These are phyloP conservation scores for Anadara kagoshimensis DNA, from an alignment of 1,140 invertebrate species.

Conservation along the genomic window DNA sequence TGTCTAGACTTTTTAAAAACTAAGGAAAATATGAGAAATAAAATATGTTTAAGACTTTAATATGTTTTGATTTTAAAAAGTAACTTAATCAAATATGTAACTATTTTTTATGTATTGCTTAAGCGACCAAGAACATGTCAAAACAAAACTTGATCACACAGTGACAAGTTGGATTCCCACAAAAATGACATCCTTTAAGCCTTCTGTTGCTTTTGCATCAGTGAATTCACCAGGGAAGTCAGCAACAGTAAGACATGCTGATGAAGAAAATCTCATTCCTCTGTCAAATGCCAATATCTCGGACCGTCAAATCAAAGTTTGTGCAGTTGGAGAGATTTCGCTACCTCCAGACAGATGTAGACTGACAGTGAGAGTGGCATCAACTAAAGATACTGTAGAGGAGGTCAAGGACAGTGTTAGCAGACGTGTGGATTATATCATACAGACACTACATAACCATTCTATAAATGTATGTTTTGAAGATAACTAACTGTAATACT, in stretches of 20 bases:
- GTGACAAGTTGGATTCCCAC: neutral
- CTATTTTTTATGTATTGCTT: conserved; percentile 2
- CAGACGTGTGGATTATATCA: conserved; percentile 67
- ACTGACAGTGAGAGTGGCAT: conserved; percentile 56
- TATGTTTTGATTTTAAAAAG: neutral
- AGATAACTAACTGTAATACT: no score
- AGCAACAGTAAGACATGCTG: conserved; percentile 29
- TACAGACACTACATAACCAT: conserved; percentile 67
- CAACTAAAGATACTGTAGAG: conserved; percentile 62
- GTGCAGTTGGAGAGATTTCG: conserved; percentile 65
- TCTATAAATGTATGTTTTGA: conserved; percentile 52
- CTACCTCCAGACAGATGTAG: conserved; percentile 65
- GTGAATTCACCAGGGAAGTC: conserved; percentile 33
- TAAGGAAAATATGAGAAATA: neutral
- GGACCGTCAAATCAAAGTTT: conserved; percentile 64
- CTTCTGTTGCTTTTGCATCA: conserved; percentile 49
- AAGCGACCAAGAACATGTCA: conserved; percentile 32
- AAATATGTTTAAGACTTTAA: neutral
- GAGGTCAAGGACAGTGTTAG: conserved; percentile 70
- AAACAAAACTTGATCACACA: conserved; percentile 23
- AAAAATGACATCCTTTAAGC: conserved; percentile 37
- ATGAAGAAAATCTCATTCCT: conserved; percentile 24
- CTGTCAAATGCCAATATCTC: conserved; percentile 21
- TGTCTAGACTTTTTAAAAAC: neutral
- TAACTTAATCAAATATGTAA: neutral